Evolutionary conservation across 2,888 invertebrate species (phyloP).

Genomic region (Ornithoptera priamus): DNA sequence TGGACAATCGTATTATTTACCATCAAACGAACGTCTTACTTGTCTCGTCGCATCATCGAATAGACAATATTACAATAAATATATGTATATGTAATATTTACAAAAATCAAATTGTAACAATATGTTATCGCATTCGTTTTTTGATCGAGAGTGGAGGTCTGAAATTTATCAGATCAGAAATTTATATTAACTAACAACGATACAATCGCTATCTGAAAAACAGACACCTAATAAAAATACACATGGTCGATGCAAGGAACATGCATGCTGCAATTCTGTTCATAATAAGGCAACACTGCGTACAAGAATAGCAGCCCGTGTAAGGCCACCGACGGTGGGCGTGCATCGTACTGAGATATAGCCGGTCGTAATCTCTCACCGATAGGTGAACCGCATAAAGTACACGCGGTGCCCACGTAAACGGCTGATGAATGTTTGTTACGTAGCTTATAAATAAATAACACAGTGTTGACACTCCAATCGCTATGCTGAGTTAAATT

Average conservation of each 20-base stretch:
- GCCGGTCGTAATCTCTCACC: slow-evolving; percentile 57
- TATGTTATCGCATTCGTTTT: background rate
- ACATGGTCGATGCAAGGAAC: slow-evolving; percentile 20
- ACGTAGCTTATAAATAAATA: slow-evolving; percentile 22
- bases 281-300: slow-evolving; percentile 27
- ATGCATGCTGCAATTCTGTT: slow-evolving; percentile 17
- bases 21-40: too few relatives aligned
- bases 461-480: slow-evolving; percentile 22
- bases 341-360: slow-evolving; percentile 50
- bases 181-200: background rate
- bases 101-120: too few relatives aligned
- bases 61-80: too few relatives aligned
- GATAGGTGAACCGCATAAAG: slow-evolving; percentile 63
- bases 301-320: slow-evolving; percentile 37
- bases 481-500: slow-evolving; percentile 1
- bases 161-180: slow-evolving; percentile 4
- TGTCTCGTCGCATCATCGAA: too few relatives aligned
- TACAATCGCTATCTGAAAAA: slow-evolving; percentile 17
- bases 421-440: slow-evolving; percentile 40
- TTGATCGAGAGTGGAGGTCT: background rate
- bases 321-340: slow-evolving; percentile 55
- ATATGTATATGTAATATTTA: too few relatives aligned
- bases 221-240: slow-evolving; percentile 21
- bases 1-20: too few relatives aligned
- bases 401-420: slow-evolving; percentile 43